phyloP scores from a whole-genome alignment of 2,113 vertebrate genomes.

The Tetrao urogallus region DNA sequence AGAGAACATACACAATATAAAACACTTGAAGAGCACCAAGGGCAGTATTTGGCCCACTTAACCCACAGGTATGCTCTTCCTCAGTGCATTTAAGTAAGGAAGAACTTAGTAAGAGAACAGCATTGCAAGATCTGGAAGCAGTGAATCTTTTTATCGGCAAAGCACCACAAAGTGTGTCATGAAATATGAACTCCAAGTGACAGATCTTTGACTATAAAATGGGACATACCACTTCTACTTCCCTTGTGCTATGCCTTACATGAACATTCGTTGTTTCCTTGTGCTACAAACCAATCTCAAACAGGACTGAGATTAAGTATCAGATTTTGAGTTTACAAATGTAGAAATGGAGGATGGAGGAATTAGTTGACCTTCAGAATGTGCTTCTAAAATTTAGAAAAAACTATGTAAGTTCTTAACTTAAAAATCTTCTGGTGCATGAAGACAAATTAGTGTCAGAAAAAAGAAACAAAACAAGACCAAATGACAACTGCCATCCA shows the following conservation, averaged over 20 bases:
- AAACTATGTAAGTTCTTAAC: background rate
- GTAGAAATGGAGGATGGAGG: background rate
- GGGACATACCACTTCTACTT: background rate
- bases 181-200: background rate
- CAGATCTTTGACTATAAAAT: background rate
- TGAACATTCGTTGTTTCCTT: background rate
- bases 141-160: background rate
- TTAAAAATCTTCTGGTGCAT: background rate
- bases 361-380: background rate
- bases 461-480: background rate
- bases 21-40: background rate
- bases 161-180: background rate
- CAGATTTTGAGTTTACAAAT: background rate
- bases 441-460: background rate
- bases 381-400: background rate
- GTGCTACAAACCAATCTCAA: background rate
- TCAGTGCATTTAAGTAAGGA: background rate
- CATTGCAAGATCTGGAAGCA: background rate
- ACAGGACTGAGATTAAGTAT: background rate
- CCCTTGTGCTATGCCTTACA: fast-evolving
- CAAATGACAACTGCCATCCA: constrained; percentile 1
- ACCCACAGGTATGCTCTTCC: background rate
- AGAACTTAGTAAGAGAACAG: background rate
- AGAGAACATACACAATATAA: background rate
- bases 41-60: background rate